phyloP scores from a whole-genome alignment of 30 jellyfish, hydroid and myxozoan species.

The Rhopilema esculentum region DNA sequence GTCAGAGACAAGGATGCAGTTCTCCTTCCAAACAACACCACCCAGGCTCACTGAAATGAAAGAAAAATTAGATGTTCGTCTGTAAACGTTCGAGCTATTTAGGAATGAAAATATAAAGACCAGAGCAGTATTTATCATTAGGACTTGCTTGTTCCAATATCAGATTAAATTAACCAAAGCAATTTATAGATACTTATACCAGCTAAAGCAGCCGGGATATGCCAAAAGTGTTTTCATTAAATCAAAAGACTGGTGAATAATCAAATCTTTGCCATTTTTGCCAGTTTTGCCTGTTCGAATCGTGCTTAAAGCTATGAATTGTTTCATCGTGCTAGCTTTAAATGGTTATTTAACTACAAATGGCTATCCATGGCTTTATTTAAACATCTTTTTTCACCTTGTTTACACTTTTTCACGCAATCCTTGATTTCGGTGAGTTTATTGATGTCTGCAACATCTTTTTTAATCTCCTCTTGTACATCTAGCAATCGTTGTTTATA shows the following conservation, averaged over 20 bases:
- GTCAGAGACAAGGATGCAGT: constrained; percentile 31
- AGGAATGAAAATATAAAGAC: too few species aligned
- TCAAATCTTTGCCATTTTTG: too few species aligned
- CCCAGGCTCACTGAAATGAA: not conserved
- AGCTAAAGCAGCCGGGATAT: too few species aligned
- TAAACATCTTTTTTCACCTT: not conserved
- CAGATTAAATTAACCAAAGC: too few species aligned
- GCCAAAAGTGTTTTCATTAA: too few species aligned
- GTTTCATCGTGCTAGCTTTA: too few species aligned
- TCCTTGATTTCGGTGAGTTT: constrained; percentile 10
- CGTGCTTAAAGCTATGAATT: too few species aligned
- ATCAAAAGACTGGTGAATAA: too few species aligned
- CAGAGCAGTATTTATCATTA: too few species aligned
- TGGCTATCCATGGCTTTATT: not conserved
- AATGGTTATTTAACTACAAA: not conserved
- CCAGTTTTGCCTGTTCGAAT: not conserved
- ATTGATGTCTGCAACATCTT: constrained; percentile 8
- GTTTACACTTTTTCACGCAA: constrained; percentile 13
- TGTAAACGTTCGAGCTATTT: not conserved
- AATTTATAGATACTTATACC: too few species aligned
- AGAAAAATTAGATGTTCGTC: not conserved
- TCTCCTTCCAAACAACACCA: constrained; percentile 14
- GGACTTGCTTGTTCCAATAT: too few species aligned
- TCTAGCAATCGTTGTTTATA: constrained; percentile 5
- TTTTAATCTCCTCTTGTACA: constrained; percentile 3